phyloP scores from a whole-genome alignment of 2,797 vertebrate species.

The Taeniopygia guttata region DNA sequence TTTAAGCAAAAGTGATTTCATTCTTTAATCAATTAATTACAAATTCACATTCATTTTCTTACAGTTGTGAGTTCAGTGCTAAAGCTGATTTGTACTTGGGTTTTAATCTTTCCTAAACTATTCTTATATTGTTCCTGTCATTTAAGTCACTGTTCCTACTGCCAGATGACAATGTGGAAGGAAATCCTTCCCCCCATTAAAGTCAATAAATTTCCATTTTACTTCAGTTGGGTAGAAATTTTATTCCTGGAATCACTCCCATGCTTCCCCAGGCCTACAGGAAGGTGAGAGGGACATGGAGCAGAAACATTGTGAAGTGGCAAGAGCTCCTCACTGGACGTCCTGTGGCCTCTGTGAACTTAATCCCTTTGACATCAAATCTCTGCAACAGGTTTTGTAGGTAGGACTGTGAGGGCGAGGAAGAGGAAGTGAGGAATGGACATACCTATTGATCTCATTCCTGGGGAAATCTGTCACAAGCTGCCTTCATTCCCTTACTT shows the following conservation, averaged over 20 bases:
- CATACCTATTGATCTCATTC: neutral
- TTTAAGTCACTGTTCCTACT: neutral
- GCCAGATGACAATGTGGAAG: neutral
- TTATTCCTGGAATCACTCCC: neutral
- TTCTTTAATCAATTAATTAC: neutral
- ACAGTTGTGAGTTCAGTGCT: neutral
- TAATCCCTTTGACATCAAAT: neutral
- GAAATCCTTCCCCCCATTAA: neutral
- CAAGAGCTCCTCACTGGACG: fast-evolving
- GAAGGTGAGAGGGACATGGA: neutral
- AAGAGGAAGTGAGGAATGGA: neutral
- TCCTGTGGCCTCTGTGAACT: neutral
- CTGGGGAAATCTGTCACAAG: neutral
- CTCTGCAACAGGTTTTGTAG: neutral
- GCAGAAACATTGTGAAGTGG: neutral
- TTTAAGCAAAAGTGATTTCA: neutral
- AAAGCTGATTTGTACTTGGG: neutral
- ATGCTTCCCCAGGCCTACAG: neutral
- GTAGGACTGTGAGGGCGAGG: neutral
- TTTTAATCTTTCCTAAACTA: neutral
- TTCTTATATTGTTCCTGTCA: neutral
- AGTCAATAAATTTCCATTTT: neutral
- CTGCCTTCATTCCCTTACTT: neutral
- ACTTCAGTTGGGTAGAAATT: neutral
- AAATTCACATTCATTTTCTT: neutral